Percentiles rank a stretch among this genome's conserved stretches.
Evolutionary conservation across 2,113 vertebrate species (phyloP).

Genomic region (Gila orcuttii): DNA sequence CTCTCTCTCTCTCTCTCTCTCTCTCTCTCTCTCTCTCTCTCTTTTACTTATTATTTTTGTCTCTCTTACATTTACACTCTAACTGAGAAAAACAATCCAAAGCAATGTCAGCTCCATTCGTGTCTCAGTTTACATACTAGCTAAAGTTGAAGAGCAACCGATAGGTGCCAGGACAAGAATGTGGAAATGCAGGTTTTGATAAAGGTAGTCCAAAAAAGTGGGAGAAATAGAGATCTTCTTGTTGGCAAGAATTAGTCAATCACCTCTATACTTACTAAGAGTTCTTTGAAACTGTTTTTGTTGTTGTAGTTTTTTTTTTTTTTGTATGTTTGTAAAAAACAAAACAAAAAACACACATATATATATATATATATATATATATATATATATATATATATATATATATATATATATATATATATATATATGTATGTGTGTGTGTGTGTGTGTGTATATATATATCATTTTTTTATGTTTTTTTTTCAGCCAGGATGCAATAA

Average conservation of each 20-base stretch:
- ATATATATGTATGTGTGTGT: too few relatives aligned
- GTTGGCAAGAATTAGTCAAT: background rate
- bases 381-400: too few relatives aligned
- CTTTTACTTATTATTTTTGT: too few relatives aligned
- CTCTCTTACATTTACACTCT: background rate
- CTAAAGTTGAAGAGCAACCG: conserved; percentile 30
- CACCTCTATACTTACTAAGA: background rate
- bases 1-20: background rate
- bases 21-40: too few relatives aligned
- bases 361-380: too few relatives aligned
- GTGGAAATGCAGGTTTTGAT: conserved; percentile 58
- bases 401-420: too few relatives aligned
- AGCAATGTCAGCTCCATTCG: conserved; percentile 19
- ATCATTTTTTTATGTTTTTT: too few relatives aligned
- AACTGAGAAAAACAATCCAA: conserved; percentile 24
- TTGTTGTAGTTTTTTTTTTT: too few relatives aligned
- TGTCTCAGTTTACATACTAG: conserved; percentile 3
- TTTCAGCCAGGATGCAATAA: background rate
- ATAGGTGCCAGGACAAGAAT: conserved; percentile 55
- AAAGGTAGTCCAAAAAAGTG: background rate
- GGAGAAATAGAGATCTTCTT: background rate
- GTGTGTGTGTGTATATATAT: too few relatives aligned
- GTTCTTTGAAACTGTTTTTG: background rate
- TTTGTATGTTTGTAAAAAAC: background rate
- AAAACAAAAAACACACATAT: too few relatives aligned